Evolutionary conservation across 2,888 invertebrate genomes (phyloP), one percentile per base, ranked within the genome.

Genomic region (Balanococcus diminutus): DNA sequence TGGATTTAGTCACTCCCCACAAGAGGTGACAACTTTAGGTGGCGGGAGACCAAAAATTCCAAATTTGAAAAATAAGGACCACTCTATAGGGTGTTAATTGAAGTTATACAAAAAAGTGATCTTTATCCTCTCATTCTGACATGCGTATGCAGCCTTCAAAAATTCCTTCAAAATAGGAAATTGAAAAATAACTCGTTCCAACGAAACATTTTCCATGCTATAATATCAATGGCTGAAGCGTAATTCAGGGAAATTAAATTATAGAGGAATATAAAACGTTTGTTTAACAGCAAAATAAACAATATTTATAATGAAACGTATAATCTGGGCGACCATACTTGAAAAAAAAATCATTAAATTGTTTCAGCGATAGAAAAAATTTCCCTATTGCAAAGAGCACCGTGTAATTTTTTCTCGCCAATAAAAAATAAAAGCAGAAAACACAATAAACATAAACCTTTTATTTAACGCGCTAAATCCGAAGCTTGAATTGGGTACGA

Each of bases 211-310:
- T 61, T 61, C 22, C 8, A 46, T 46, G 46, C 6, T n/a, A 46
- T n/a, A 46, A 46, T 46, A 46, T 46, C 46, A 25, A 61, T 61
- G 61, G 22, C 14, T 25, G 61, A 61, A 22, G 61, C 61, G 61
- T 61, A 61, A 61, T 61, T 22, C 61, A 14, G 11, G 61, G 61
- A 61, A 61, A 61, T 61, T 61, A 61, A 61, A 61, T 61, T 61
- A 61, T 22, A 61, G 25, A n/a, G 61, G 61, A 61, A 25, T 61
- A 61, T 56, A 61, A 61, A 61, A 61, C 61, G 61, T 61, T 61
- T 61, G 61, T 61, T 61, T 61, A 25, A 61, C 61, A 61, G 61
- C 61, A 61, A 61, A 61, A 61, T 61, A 61, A 61, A 61, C 61
- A 61, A 61, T 61, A 61, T 61, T 61, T 61, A 61, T 61, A 61